Conservation (phyloP, 2,113 vertebrate genomes). For the Cercopithecus mona region DNA sequence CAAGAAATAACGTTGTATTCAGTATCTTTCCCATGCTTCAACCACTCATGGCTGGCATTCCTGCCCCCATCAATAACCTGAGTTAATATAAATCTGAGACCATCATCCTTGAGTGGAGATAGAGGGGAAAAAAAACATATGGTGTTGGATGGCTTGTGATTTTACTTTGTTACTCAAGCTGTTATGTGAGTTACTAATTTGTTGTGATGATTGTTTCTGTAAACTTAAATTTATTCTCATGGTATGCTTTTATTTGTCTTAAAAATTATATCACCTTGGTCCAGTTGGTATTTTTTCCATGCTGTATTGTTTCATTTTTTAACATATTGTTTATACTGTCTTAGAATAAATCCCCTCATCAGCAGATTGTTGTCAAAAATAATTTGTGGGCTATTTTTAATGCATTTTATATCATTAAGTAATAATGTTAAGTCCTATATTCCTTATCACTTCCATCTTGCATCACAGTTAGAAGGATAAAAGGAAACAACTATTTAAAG, state of each 20-base stretch:
- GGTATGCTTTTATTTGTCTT: not conserved
- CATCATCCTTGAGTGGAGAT: not conserved
- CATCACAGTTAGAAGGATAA: not conserved
- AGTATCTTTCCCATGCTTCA: not conserved
- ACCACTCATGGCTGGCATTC: rapidly evolving
- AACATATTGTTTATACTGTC: not conserved
- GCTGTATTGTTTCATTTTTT: not conserved
- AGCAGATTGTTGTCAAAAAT: not conserved
- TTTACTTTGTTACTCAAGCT: not conserved
- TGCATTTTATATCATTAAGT: not conserved
- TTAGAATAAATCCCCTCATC: not conserved
- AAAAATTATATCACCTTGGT: not conserved
- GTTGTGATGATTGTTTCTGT: not conserved
- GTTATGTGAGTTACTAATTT: not conserved
- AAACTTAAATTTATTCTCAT: not conserved
- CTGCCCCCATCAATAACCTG: not conserved
- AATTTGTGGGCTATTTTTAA: not conserved
- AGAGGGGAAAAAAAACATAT: not conserved
- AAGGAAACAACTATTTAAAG: not conserved
- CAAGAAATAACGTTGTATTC: not conserved
- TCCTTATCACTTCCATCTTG: not conserved
- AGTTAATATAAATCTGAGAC: not conserved
- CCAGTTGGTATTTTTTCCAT: not conserved
- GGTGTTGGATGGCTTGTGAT: not conserved
- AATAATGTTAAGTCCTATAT: not conserved